These are phyloP conservation scores for Brachirus orientalis DNA, from an alignment of 2,113 vertebrate genomes.

Conservation along the genomic window DNA sequence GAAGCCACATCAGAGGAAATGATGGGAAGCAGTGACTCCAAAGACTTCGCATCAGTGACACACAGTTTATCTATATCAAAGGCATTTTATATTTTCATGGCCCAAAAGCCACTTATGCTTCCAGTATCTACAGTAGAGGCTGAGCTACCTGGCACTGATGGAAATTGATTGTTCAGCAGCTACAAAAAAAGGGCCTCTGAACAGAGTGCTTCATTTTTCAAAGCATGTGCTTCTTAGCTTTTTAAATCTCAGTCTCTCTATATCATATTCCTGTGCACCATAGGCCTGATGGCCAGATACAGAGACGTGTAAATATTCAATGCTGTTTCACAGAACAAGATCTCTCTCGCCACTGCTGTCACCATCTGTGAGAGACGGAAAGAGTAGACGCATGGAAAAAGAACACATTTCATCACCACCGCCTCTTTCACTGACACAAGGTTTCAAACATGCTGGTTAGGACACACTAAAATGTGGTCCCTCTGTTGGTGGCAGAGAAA, in stretches of 20 bases:
- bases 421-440: conserved; percentile 74
- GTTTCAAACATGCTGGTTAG: too few species aligned
- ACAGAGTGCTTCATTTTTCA: neutral
- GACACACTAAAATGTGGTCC: conserved; percentile 44
- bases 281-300: conserved; percentile 54
- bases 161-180: too few species aligned
- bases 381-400: conserved; percentile 77
- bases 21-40: conserved; percentile 28
- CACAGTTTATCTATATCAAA: conserved; percentile 50
- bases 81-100: conserved; percentile 12
- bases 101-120: conserved; percentile 22
- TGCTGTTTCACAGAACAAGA: conserved; percentile 77
- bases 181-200: too few species aligned
- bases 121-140: neutral
- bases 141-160: conserved; percentile 6
- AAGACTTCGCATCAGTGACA: conserved; percentile 40
- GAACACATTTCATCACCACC: conserved; percentile 69
- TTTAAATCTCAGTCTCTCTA: conserved; percentile 45
- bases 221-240: conserved; percentile 25
- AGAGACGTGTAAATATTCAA: conserved; percentile 77
- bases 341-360: conserved; percentile 73
- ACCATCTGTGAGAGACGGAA: conserved; percentile 69
- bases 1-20: conserved; percentile 64
- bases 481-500: conserved; percentile 20
- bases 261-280: conserved; percentile 50